Evolutionary conservation across 1,140 invertebrate species (phyloP).

Genomic region (Sitophilus oryzae): DNA sequence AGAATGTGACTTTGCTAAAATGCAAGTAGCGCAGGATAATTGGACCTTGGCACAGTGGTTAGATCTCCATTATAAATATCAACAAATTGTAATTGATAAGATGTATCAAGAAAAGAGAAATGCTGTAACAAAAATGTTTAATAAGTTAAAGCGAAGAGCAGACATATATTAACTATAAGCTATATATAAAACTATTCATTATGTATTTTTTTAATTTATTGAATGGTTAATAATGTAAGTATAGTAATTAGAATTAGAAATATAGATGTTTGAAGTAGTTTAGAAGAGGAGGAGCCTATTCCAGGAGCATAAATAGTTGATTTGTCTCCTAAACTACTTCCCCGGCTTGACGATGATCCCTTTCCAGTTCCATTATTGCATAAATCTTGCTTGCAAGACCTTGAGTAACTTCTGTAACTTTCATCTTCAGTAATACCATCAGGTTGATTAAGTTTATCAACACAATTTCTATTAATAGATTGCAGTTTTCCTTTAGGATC

Average conservation of each 20-base stretch:
- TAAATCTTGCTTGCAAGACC: constrained; percentile 24
- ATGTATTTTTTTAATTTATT: not conserved
- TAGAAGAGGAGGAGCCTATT: constrained; percentile 6
- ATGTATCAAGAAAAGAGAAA: not conserved
- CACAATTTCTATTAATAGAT: constrained; percentile 20
- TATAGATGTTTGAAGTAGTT: not conserved
- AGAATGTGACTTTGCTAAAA: constrained; percentile 55
- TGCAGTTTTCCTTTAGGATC: constrained; percentile 23
- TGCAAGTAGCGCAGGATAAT: constrained; percentile 51
- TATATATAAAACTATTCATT: not conserved
- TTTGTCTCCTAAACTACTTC: constrained; percentile 21
- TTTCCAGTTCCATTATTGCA: constrained; percentile 23
- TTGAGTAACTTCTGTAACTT: constrained; percentile 18
- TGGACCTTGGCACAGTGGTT: constrained; percentile 40
- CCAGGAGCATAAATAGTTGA: constrained; percentile 24
- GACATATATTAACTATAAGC: not conserved
- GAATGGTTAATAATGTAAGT: not conserved
- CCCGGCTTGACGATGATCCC: not conserved
- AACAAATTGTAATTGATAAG: constrained; percentile 1
- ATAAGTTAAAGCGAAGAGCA: not conserved
- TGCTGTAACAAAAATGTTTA: not conserved
- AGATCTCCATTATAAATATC: constrained; percentile 23
- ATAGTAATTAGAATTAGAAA: not conserved
- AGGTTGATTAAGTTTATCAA: constrained; percentile 12
- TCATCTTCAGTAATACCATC: constrained; percentile 23